Evolutionary conservation across 2,888 invertebrate genomes (phyloP), one percentile per base, ranked within the genome.

Genomic region (Chrysina gloriosa): DNA sequence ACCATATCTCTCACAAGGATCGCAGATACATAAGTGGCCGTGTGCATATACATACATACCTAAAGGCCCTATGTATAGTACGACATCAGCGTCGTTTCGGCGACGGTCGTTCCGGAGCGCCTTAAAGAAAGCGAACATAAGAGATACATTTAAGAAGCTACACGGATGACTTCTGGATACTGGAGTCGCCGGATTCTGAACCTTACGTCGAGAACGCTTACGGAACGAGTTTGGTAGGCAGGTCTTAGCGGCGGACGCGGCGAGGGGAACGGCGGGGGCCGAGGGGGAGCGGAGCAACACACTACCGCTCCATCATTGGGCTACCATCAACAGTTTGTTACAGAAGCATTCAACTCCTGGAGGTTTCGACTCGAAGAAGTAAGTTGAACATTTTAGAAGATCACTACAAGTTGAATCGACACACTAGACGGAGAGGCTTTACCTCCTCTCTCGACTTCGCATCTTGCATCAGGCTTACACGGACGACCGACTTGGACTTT

Each of bases 261-360:
- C 67, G 75, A 77, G 73, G 63, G 61, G 54, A 47, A 78, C 77
- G 78, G 76, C 70, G 61, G 69, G 73, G 77, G 81, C 79, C 71
- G 78, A 52, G 69, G 74, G 77, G 80, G 80, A 71, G 78, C 74
- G 70, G 71, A 78, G 79, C 80, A 80, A 81, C 81, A 79, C 81
- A 82, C 82, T 82, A 82, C 82, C 80, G 81, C 81, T 78, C 79
- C 81, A 81, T 80, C 82, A 82, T 82, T 82, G 82, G 80, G 82
- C 82, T 82, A 82, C 82, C 81, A 82, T 78, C 81, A 78, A 79
- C 81, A 81, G 80, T 81, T 82, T 81, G 80, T 81, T 80, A 82
- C 82, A 82, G 82, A 82, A 82, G 82, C 81, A 78, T 77, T 69
- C 69, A 65, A 69, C 69, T 69, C 65, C 69, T 78, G 78, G 74